These are phyloP conservation scores for Lacerta viridis DNA, from an alignment of 2,797 vertebrate species.

Conservation along the genomic window DNA sequence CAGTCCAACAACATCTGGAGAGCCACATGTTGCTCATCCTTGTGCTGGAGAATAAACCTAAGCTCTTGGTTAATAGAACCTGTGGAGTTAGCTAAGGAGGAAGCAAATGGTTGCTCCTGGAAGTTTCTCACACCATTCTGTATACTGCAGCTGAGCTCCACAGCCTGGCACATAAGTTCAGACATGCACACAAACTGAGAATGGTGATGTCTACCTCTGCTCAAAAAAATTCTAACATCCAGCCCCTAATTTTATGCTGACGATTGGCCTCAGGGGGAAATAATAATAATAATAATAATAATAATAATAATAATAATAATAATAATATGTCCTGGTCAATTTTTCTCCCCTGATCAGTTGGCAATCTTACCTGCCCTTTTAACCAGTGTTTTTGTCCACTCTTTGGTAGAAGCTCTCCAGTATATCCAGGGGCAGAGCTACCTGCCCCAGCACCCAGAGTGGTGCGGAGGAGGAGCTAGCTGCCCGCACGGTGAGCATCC, in stretches of 20 bases:
- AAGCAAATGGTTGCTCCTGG: not conserved
- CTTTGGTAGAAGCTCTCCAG: not conserved
- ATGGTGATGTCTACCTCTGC: not conserved
- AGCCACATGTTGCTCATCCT: no score
- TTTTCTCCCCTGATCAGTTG: not conserved
- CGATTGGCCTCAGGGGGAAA: no score
- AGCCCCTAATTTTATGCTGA: not conserved
- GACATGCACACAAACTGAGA: not conserved
- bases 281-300: no score
- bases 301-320: no score
- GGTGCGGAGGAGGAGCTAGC: no score
- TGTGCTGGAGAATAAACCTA: not conserved
- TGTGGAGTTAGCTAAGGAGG: not conserved
- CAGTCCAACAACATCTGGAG: no score
- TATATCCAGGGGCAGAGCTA: no score
- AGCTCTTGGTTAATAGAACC: not conserved
- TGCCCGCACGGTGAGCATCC: no score
- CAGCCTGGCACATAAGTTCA: not conserved
- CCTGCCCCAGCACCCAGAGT: no score
- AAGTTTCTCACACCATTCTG: not conserved
- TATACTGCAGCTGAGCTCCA: not conserved
- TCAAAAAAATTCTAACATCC: not conserved
- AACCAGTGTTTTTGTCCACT: not conserved
- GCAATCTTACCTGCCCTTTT: not conserved
- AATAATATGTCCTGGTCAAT: no score